Evolutionary conservation across 1,140 invertebrate genomes (phyloP).

Genomic region (Ganaspis sp.): DNA sequence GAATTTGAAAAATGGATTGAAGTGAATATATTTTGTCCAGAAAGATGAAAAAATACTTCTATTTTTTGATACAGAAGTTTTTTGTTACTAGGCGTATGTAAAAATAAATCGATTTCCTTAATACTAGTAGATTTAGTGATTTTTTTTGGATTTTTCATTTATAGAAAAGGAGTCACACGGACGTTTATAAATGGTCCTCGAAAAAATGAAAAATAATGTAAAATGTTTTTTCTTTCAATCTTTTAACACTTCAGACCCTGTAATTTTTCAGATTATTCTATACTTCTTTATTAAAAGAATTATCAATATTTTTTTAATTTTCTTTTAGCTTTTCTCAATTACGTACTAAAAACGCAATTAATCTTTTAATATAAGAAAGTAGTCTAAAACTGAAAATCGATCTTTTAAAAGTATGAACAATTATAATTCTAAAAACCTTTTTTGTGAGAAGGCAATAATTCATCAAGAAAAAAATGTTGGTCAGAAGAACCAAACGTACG

Average conservation of each 20-base stretch:
- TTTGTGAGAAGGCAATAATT: no score
- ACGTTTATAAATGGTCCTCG: not conserved
- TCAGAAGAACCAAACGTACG: no score
- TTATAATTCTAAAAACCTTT: no score
- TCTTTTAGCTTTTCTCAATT: no score
- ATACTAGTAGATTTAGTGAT: not conserved
- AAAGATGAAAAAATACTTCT: not conserved
- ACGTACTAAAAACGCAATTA: no score
- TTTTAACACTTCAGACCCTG: not conserved
- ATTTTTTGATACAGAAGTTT: not conserved
- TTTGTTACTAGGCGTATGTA: not conserved
- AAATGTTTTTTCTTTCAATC: not conserved
- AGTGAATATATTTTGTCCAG: not conserved
- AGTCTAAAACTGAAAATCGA: not conserved
- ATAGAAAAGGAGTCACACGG: not conserved
- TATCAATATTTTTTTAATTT: no score
- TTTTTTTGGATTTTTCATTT: not conserved
- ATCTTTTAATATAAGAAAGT: no score
- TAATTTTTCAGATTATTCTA: not conserved
- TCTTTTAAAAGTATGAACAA: no score
- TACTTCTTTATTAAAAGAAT: no score
- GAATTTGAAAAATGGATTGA: not conserved
- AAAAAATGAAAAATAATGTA: not conserved
- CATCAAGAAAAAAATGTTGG: no score
- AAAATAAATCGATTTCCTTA: slow-evolving; percentile 23